Percentiles rank a stretch among this genome's conserved stretches.
Evolutionary conservation across 2,888 invertebrate genomes (phyloP).

Genomic region (Ichneumoninae sp.): DNA sequence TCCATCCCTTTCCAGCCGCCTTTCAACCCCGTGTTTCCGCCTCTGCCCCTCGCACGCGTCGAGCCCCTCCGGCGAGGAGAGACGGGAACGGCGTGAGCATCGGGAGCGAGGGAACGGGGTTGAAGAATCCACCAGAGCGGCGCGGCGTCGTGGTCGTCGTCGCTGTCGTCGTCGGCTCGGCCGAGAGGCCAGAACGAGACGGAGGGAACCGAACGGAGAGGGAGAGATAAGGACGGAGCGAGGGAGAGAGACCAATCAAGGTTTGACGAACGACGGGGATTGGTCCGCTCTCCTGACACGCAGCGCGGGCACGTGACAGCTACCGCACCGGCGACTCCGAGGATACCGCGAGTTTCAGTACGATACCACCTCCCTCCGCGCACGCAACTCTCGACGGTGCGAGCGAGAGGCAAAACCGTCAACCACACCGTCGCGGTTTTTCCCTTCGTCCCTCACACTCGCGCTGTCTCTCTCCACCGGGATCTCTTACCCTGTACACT

Average conservation of each 20-base stretch:
- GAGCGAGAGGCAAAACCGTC: conserved; percentile 58
- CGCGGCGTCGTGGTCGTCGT: conserved; percentile 55
- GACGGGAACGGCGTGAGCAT: conserved; percentile 52
- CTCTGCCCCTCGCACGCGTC: conserved; percentile 42
- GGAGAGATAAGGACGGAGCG: conserved; percentile 56
- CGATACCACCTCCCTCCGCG: conserved; percentile 84
- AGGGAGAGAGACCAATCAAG: conserved; percentile 86
- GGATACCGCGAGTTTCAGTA: conserved; percentile 82
- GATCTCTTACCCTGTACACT: conserved; percentile 27
- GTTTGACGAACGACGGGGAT: conserved; percentile 85
- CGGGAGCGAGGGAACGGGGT: conserved; percentile 81
- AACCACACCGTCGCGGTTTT: conserved; percentile 57
- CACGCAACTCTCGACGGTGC: conserved; percentile 77
- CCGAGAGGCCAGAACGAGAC: conserved; percentile 52
- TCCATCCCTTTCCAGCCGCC: conserved; percentile 49
- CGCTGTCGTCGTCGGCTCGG: conserved; percentile 28
- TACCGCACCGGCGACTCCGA: conserved; percentile 82
- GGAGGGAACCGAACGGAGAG: conserved; percentile 35
- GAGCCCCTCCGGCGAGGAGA: conserved; percentile 56
- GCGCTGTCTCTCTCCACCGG: conserved; percentile 2
- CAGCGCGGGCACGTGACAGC: conserved; percentile 84
- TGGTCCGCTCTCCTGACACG: conserved; percentile 84
- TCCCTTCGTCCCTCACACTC: conserved; percentile 42
- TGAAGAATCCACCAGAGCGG: conserved; percentile 83
- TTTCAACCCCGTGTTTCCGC: conserved; percentile 23